phyloP scores from a whole-genome alignment of 1,140 invertebrate species.

The Eulimnadia texana region DNA sequence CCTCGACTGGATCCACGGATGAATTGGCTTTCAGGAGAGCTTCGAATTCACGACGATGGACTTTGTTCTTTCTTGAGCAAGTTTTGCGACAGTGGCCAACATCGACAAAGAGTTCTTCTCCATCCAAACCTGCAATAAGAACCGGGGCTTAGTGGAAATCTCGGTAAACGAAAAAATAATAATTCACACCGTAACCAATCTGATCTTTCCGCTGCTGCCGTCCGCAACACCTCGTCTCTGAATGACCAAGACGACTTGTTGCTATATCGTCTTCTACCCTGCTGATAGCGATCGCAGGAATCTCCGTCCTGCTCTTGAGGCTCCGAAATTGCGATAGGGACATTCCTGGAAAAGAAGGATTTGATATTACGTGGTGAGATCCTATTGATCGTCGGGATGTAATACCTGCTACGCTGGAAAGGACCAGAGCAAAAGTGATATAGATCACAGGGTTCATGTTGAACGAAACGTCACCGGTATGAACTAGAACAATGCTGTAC shows the following conservation, averaged over 20 bases:
- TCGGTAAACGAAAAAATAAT: too few relatives aligned
- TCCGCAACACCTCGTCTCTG: not conserved
- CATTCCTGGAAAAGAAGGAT: not conserved
- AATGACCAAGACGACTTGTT: not conserved
- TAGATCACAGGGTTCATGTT: too few relatives aligned
- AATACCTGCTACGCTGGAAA: not conserved
- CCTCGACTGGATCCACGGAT: constrained; percentile 16
- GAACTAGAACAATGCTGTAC: not conserved
- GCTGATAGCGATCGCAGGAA: not conserved
- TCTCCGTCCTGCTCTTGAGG: not conserved
- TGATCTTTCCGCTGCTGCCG: not conserved
- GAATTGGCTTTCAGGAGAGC: constrained; percentile 12
- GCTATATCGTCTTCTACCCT: not conserved
- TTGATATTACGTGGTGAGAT: too few relatives aligned
- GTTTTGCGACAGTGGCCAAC: constrained; percentile 16
- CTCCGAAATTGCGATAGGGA: not conserved
- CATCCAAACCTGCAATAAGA: constrained; percentile 8
- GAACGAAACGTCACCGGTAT: too few relatives aligned
- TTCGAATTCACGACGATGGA: constrained; percentile 16
- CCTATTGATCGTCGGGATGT: too few relatives aligned
- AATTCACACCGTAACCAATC: not conserved
- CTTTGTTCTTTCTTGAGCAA: constrained; percentile 13
- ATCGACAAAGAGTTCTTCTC: constrained; percentile 12
- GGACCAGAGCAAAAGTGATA: not conserved
- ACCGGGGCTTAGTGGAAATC: too few relatives aligned